These are phyloP conservation scores for Elephas maximus DNA, from an alignment of 2,113 vertebrate genomes.

Conservation along the genomic window DNA sequence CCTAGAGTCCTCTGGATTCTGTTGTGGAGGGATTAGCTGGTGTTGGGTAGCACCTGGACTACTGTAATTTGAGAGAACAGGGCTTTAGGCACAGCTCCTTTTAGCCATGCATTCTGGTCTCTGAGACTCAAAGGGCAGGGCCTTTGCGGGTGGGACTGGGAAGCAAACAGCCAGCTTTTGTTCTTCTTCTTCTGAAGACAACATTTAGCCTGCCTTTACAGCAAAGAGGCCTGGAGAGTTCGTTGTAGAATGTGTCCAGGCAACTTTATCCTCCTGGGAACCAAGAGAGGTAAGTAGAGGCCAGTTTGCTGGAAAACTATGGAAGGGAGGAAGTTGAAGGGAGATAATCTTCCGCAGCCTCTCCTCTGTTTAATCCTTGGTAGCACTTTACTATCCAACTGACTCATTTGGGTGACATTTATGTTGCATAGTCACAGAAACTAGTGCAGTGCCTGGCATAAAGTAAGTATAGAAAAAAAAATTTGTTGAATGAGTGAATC, in stretches of 20 bases:
- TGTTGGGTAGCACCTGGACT: not conserved
- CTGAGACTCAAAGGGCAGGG: not conserved
- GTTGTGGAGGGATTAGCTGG: too few relatives aligned
- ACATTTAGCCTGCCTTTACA: not conserved
- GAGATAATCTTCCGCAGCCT: not conserved
- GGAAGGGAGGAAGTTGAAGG: not conserved
- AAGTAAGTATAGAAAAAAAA: not conserved
- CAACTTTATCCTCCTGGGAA: conserved; percentile 39
- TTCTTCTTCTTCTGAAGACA: not conserved
- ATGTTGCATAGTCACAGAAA: not conserved
- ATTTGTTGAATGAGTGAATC: not conserved
- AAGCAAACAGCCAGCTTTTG: not conserved
- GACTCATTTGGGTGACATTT: not conserved
- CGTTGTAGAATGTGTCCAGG: not conserved
- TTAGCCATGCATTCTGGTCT: not conserved
- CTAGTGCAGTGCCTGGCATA: not conserved
- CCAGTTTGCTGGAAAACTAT: not conserved
- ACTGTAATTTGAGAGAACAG: not conserved
- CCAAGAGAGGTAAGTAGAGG: not conserved
- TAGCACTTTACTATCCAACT: too few relatives aligned
- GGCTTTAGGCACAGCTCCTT: too few relatives aligned
- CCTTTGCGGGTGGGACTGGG: not conserved
- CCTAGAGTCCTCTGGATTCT: not conserved
- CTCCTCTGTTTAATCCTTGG: not conserved
- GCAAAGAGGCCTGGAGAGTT: not conserved